Base-by-base conservation (phyloP, 2,888 invertebrate species). In the Ormyrus thymus region DNA sequence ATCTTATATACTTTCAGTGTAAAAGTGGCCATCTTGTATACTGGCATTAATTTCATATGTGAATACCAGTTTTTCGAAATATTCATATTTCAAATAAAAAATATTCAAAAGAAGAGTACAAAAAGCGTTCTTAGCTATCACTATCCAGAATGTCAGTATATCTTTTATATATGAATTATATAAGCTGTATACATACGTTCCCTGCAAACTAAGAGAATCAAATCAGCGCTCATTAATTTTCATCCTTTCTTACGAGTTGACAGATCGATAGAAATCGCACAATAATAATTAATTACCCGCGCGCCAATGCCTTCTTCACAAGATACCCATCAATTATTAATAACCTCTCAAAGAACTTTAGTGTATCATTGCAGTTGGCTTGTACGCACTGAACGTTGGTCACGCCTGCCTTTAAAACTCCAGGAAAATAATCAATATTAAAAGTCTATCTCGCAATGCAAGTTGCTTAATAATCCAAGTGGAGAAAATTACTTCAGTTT, bases 181-280 rank as follows among this genome's bases (percentile, higher is more conserved):
- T 50, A n/a, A 48, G 5, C 64, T 3, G 7, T 9, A 46, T 9
- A 3, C 10, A 5, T 45, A 64, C 1, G 6, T 29, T 3, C 29
- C 29, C 8, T 4, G 11, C 51, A 11, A 29, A 51, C 51, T 66
- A 10, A 10, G 45, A 65, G 51, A 65, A 43, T 15, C 45, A 43
- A 53, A 65, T 56, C 45, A 45, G 11, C 6, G 15, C 53, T 74
- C 66, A 58, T 66, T 74, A 66, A 66, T 74, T 74, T 72, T 64
- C 55, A 58, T 48, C 6, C 29, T 66, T 56, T 56, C 61, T 45
- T 56, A 69, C n/a, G 29, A 29, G n/a, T 48, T 72, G 72, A 53
- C 64, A 46, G 72, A 72, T 62, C 72, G 72, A 72, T 51, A n/a
- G 72, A 62, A 61, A 72, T 51, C 48, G 62, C 62, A 13, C 5